Evolutionary conservation across 2,888 invertebrate genomes (phyloP).

Genomic region (Siphonodentalium dalli): DNA sequence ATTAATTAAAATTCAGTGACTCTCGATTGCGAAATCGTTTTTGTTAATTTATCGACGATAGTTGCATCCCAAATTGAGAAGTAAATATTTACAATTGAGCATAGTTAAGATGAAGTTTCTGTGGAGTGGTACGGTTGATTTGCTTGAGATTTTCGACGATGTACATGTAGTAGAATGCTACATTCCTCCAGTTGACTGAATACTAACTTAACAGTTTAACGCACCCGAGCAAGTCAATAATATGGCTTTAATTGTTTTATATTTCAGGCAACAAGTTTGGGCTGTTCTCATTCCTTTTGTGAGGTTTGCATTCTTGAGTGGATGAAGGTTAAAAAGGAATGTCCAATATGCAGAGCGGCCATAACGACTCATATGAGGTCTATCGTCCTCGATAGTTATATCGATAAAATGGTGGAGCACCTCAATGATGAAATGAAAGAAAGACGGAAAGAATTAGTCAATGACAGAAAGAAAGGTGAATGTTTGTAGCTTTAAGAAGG

Average conservation of each 20-base stretch:
- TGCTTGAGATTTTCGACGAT: too few species aligned
- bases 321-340: constrained; percentile 75
- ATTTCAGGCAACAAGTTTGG: constrained; percentile 72
- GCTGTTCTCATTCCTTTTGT: constrained; percentile 81
- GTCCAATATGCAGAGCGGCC: constrained; percentile 74
- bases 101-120: too few species aligned
- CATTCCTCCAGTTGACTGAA: too few species aligned
- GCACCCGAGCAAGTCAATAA: too few species aligned
- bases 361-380: constrained; percentile 48
- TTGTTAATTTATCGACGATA: too few species aligned
- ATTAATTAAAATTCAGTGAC: too few species aligned
- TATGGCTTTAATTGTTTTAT: constrained; percentile 1
- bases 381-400: constrained; percentile 76
- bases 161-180: too few species aligned
- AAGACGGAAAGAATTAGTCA: constrained; percentile 70
- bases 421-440: constrained; percentile 71
- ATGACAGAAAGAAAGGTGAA: constrained; percentile 67
- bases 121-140: too few species aligned
- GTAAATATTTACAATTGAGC: too few species aligned
- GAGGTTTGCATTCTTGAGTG: constrained; percentile 75
- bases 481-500: background rate
- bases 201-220: too few species aligned
- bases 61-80: too few species aligned
- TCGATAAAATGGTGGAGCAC: constrained; percentile 75
- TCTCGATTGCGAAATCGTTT: too few species aligned